Conservation (phyloP, 2,797 vertebrate species). For the Sphenodon punctatus region DNA sequence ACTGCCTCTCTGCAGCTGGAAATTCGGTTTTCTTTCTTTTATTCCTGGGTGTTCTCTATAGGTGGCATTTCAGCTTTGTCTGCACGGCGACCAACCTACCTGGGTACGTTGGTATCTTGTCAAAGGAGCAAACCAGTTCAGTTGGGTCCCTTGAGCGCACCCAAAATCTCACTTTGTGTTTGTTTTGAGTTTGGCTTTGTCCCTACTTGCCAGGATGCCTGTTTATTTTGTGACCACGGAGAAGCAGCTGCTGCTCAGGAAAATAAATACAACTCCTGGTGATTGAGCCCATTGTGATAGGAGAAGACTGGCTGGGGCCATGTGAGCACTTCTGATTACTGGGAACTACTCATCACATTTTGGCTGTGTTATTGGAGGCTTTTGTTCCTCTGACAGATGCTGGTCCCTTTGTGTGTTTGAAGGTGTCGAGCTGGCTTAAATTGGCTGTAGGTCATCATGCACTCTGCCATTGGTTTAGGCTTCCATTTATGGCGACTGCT, state of each 20-base stretch:
- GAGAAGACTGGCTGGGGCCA: constrained; percentile 31
- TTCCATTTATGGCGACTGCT: background rate
- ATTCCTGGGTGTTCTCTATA: no score
- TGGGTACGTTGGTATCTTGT: background rate
- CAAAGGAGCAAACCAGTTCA: background rate
- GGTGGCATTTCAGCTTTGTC: background rate
- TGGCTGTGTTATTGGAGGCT: no score
- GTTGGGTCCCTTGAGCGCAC: background rate
- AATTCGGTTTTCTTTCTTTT: no score
- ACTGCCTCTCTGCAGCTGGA: no score
- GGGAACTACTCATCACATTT: no score
- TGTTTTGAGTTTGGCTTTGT: background rate
- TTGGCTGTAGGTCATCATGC: no score
- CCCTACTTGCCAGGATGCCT: background rate
- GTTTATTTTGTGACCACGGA: background rate
- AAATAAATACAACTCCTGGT: constrained; percentile 11
- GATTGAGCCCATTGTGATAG: background rate
- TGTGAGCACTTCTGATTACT: constrained; percentile 16
- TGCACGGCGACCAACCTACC: background rate
- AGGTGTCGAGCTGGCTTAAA: no score
- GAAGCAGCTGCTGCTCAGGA: background rate
- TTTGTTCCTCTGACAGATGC: no score
- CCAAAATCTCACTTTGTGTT: background rate
- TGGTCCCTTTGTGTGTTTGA: no score
- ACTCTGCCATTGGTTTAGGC: no score